phyloP scores from a whole-genome alignment of 2,113 vertebrate genomes.

The Pluvianellus socialis region DNA sequence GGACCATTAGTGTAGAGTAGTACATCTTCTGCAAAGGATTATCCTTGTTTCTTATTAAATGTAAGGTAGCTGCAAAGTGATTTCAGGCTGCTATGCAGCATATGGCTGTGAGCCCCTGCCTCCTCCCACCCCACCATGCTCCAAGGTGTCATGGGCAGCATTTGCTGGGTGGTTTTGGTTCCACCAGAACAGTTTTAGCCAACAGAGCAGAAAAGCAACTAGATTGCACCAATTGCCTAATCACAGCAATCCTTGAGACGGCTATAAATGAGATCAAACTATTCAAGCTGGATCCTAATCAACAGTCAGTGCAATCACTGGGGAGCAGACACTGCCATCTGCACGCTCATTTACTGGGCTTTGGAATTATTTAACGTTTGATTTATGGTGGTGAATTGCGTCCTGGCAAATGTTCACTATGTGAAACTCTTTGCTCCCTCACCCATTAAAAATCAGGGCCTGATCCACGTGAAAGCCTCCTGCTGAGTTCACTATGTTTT shows the following conservation, averaged over 20 bases:
- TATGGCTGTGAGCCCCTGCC: neutral
- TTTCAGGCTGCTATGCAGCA: neutral
- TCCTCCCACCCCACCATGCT: rapidly evolving
- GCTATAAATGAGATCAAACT: constrained; percentile 9
- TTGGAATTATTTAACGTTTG: constrained; percentile 12
- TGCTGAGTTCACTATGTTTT: constrained; percentile 15
- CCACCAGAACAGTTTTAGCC: neutral
- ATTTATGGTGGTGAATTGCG: constrained; percentile 16
- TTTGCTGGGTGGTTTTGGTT: neutral
- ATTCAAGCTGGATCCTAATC: neutral
- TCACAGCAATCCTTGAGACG: neutral
- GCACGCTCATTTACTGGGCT: neutral
- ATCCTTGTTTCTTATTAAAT: neutral
- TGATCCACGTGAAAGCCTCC: constrained; percentile 11
- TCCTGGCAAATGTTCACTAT: neutral
- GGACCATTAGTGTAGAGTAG: neutral
- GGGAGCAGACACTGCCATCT: constrained; percentile 37
- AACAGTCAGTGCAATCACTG: constrained; percentile 3
- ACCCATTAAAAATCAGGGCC: constrained; percentile 13
- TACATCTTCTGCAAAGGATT: neutral
- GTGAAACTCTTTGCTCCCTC: neutral
- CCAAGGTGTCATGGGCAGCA: neutral
- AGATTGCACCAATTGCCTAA: neutral
- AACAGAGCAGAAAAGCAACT: neutral
- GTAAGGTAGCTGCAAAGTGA: neutral